Evolutionary conservation across 2,888 invertebrate species (phyloP), one percentile per base, ranked within the genome.

Genomic region (Cryptus viduatorius): DNA sequence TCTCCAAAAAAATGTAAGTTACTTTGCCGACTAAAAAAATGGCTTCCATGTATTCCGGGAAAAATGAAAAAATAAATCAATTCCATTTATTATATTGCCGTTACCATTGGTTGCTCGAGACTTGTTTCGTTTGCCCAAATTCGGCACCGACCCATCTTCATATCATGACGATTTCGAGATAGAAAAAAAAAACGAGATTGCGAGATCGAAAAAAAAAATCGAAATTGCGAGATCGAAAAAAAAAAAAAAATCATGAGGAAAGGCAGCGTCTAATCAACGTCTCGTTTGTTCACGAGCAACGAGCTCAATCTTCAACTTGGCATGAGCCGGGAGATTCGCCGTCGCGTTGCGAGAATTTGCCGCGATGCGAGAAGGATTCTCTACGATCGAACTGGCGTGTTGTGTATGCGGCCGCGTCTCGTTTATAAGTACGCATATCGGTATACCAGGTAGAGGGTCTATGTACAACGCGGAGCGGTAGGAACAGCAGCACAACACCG

Each of bases 241-340:
- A 46, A 73, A 61, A 75, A 65, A 44, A 64, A 64, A 31, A 4
- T 10, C 14, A n/a, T 16, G 10, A 61, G 73, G 29, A n/a, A 71
- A 69, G 82, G 65, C 24, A 24, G 44, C 75, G 72, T 83, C 87
- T 88, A 89, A 90, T 90, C 88, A 89, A 86, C 68, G 59, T 56
- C 68, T 82, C 89, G 89, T 89, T 89, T 89, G 90, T 89, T 90
- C 89, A 84, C 68, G 71, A 79, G 29, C 84, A 81, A 80, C 83
- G 73, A 48, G 77, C 80, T 71, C 77, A 24, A 67, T 42, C 71
- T 71, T 82, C 42, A 42, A 77, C 44, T 42, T 37, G 65, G 64
- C 46, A 64, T 65, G 64, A 46, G 72, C 56, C 19, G 56, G 10
- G 56, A 56, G 19, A 56, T 37, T 37, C 37, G 37, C 37, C 24